Evolutionary conservation across 1,140 invertebrate species (phyloP).

Genomic region (Colletes latitarsis): DNA sequence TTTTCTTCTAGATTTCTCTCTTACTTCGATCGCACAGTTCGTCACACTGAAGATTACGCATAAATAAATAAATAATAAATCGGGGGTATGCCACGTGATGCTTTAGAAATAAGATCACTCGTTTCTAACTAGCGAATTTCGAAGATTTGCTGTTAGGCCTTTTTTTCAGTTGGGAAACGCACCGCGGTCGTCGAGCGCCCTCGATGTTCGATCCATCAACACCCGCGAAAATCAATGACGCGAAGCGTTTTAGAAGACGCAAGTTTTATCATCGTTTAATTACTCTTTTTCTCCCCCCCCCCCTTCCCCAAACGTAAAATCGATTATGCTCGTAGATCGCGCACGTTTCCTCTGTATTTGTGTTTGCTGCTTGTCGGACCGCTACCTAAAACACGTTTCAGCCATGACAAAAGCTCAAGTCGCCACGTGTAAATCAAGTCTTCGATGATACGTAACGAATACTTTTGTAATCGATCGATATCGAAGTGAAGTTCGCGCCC

Average conservation of each 20-base stretch:
- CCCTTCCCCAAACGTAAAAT: neutral
- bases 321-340: neutral
- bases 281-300: neutral
- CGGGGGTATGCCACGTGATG: slow-evolving; percentile 36
- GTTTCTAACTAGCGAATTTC: slow-evolving; percentile 42
- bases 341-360: slow-evolving; percentile 24
- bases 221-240: slow-evolving; percentile 3
- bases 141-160: slow-evolving; percentile 51
- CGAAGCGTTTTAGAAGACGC: slow-evolving; percentile 14
- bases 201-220: slow-evolving; percentile 9
- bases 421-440: slow-evolving; percentile 23
- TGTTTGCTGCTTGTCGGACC: slow-evolving; percentile 24
- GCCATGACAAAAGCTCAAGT: slow-evolving; percentile 32
- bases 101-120: slow-evolving; percentile 35
- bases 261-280: neutral
- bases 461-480: slow-evolving; percentile 13
- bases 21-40: slow-evolving; percentile 19
- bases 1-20: neutral
- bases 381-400: slow-evolving; percentile 38
- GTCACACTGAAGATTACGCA: slow-evolving; percentile 44
- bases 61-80: slow-evolving; percentile 68
- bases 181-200: neutral
- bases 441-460: slow-evolving; percentile 22
- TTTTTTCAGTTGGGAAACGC: slow-evolving; percentile 27
- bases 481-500: slow-evolving; percentile 54